phyloP scores from a whole-genome alignment of 64 coral and sea anemone genomes.

The Cladopsammia gracilis region DNA sequence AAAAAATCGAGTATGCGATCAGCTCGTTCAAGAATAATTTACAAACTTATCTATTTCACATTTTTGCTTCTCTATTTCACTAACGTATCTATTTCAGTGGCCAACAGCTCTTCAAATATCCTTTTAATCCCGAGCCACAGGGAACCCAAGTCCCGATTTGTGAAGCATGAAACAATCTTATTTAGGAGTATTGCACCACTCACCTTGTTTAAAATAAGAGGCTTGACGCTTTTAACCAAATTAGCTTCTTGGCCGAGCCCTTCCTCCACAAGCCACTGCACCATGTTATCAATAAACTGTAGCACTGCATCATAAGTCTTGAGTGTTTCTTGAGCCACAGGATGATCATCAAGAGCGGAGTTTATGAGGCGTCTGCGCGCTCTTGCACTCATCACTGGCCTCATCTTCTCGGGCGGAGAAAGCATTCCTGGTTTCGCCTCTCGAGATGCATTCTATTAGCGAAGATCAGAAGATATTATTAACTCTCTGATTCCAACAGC shows the following conservation, averaged over 20 bases:
- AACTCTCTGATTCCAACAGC: not conserved
- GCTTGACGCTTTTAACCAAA: slow-evolving; percentile 55
- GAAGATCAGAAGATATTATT: not conserved
- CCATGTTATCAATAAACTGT: slow-evolving; percentile 58
- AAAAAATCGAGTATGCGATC: not conserved
- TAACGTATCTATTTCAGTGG: no score
- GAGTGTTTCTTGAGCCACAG: slow-evolving; percentile 75
- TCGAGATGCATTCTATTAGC: not conserved
- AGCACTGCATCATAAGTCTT: slow-evolving; percentile 77
- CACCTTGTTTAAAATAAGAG: slow-evolving; percentile 76
- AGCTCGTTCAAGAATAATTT: not conserved
- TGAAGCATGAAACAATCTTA: not conserved
- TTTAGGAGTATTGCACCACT: not conserved
- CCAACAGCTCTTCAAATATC: no score
- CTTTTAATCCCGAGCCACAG: no score
- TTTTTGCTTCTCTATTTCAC: no score
- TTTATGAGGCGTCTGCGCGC: slow-evolving; percentile 80
- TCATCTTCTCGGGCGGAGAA: slow-evolving; percentile 33
- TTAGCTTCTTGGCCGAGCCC: slow-evolving; percentile 63
- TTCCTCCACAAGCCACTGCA: slow-evolving; percentile 69
- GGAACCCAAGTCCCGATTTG: no score
- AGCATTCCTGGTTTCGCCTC: slow-evolving; percentile 42
- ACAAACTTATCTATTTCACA: no score
- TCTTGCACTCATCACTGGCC: slow-evolving; percentile 73
- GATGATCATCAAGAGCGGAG: slow-evolving; percentile 75